Evolutionary conservation across 2,797 vertebrate genomes (phyloP), one percentile per base, ranked within the genome.

Genomic region (Silurus lanzhouensis): DNA sequence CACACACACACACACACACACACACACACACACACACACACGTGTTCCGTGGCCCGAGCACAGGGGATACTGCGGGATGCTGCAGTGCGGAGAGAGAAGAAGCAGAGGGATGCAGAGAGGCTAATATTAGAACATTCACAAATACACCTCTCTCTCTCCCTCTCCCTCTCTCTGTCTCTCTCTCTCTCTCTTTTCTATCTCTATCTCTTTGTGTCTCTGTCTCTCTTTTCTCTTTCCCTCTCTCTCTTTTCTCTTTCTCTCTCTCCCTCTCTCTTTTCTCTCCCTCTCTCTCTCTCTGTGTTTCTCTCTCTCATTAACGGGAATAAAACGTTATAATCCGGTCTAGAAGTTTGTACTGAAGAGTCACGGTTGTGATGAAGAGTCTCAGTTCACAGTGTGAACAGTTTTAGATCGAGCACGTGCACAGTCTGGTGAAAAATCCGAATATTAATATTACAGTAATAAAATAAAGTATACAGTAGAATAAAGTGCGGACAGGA

Each of bases 41-140:
- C 48, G 8, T 2, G 48, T 10, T 52, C 48, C 48, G 6, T 52
- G 48, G 6, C 22, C 22, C 52, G 46, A 74, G 55, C 12, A 55
- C 48, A 9, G 74, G 0, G 3, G 74, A 58, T 31, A n/a, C 74
- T 75, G 46, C 48, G 72, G 48, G 70, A 9, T 55, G 12, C 74
- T 76, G 74, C 74, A 76, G 74, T 76, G 74, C 74, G 52, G 74
- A 48, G n/a, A 27, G 38, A 2, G 70, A 52, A 38, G 19, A 71
- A 8, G 20, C 61, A 22, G 63, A 52, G 3, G n/a, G 64, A 25
- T 25, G 48, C 48, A 17, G 72, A 55, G 48, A 75, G 25, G 74
- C 72, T 75, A 75, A 75, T 55, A 15, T 57, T 75, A 75, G 72
- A 75, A 75, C 25, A 22, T 15, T 13, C 38, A 38, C 38, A 38